phyloP scores from a whole-genome alignment of 2,797 vertebrate species.

The Tinamus major region DNA sequence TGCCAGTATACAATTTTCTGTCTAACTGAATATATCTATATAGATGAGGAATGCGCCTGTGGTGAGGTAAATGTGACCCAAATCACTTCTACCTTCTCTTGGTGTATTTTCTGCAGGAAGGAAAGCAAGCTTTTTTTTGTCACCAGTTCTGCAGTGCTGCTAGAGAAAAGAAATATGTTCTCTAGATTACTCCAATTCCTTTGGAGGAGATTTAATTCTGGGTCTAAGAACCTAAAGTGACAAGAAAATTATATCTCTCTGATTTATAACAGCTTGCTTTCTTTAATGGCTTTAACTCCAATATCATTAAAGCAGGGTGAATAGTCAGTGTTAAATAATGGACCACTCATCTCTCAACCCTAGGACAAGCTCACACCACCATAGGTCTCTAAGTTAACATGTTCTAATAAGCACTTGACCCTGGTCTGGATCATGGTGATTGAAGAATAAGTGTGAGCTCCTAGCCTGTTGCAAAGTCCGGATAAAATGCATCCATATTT shows the following conservation, averaged over 20 bases:
- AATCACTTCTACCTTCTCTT: neutral
- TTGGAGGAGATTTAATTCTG: neutral
- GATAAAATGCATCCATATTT: accelerated
- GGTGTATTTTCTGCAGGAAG: neutral
- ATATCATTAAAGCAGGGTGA: neutral
- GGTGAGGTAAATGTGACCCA: neutral
- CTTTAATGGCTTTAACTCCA: neutral
- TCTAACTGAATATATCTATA: neutral
- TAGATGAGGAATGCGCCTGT: neutral
- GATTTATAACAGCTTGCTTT: neutral
- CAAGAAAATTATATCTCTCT: neutral
- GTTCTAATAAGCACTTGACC: neutral
- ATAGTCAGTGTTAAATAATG: neutral
- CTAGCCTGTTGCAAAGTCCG: neutral
- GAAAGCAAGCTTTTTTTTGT: neutral
- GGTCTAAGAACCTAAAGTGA: neutral
- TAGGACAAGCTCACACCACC: neutral
- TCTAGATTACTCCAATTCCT: neutral
- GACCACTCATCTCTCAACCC: neutral
- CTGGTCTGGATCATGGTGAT: neutral
- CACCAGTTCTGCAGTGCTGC: neutral
- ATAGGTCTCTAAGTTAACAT: neutral
- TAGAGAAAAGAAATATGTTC: neutral
- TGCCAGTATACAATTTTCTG: neutral
- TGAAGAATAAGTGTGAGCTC: neutral